These are phyloP conservation scores for Hormaphis cornu DNA, from an alignment of 1,140 invertebrate species.

Conservation along the genomic window DNA sequence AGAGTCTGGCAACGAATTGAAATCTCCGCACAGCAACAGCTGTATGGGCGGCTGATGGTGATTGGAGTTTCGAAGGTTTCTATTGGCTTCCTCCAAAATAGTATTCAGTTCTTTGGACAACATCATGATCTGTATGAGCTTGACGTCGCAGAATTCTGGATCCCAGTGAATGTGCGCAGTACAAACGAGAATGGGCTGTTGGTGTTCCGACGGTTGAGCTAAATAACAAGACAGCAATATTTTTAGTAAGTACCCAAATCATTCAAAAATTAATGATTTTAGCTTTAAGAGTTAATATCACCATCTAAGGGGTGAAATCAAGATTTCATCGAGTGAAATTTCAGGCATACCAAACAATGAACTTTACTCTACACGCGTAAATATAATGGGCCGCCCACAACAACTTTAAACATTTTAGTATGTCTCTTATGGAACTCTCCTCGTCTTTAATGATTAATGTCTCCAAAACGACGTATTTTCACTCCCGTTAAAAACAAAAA, in stretches of 20 bases:
- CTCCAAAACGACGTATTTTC: too few relatives aligned
- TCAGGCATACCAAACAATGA: too few relatives aligned
- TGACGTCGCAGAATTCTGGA: slow-evolving; percentile 99
- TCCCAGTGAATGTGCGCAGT: slow-evolving; percentile 99
- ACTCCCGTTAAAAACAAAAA: too few relatives aligned
- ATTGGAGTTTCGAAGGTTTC: slow-evolving; percentile 46
- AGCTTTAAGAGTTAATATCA: background rate
- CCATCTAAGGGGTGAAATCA: too few relatives aligned
- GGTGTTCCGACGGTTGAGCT: slow-evolving; percentile 43
- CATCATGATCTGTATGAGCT: slow-evolving; percentile 99
- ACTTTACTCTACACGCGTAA: too few relatives aligned
- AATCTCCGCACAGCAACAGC: slow-evolving; percentile 91
- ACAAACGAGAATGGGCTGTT: slow-evolving; percentile 85
- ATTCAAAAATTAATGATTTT: background rate
- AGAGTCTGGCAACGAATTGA: slow-evolving; percentile 96
- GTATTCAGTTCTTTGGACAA: slow-evolving; percentile 81
- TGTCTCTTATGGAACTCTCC: too few relatives aligned
- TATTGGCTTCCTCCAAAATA: slow-evolving; percentile 67
- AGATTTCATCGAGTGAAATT: too few relatives aligned
- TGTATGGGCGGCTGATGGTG: slow-evolving; percentile 63
- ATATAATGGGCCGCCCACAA: too few relatives aligned
- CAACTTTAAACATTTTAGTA: too few relatives aligned
- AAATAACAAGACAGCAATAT: background rate
- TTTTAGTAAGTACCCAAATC: too few relatives aligned
- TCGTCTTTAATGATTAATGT: too few relatives aligned